phyloP scores from a whole-genome alignment of 30 jellyfish, hydroid and myxozoan species.

The Cassiopea xamachana region DNA sequence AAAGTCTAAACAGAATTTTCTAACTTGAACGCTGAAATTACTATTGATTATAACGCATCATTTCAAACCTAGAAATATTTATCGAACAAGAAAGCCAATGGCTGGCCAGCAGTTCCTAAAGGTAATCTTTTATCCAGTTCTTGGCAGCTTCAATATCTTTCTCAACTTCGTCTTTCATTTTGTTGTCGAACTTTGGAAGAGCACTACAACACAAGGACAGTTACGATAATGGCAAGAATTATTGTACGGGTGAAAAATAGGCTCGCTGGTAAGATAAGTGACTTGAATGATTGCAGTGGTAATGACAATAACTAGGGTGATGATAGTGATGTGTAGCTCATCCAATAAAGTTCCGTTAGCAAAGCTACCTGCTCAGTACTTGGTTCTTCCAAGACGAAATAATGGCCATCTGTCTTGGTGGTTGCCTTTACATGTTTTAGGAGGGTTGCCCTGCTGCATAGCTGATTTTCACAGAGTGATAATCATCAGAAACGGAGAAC shows the following conservation, averaged over 20 bases:
- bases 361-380: no score
- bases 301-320: background rate
- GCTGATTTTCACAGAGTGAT: no score
- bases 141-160: slow-evolving; percentile 70
- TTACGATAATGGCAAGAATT: background rate
- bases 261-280: background rate
- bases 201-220: slow-evolving; percentile 40
- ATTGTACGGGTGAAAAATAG: background rate
- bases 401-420: no score
- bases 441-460: no score
- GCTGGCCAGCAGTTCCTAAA: background rate
- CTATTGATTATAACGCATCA: background rate
- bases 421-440: no score
- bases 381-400: no score
- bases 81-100: background rate
- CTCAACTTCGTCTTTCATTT: slow-evolving; percentile 65
- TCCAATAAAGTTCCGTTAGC: no score
- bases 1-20: background rate
- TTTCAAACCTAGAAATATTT: background rate
- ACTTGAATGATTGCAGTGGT: background rate
- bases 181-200: slow-evolving; percentile 68
- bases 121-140: slow-evolving; percentile 68
- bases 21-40: background rate
- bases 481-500: no score
- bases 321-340: background rate